phyloP scores from a whole-genome alignment of 2,113 vertebrate genomes.

The Ceratotherium simum region DNA sequence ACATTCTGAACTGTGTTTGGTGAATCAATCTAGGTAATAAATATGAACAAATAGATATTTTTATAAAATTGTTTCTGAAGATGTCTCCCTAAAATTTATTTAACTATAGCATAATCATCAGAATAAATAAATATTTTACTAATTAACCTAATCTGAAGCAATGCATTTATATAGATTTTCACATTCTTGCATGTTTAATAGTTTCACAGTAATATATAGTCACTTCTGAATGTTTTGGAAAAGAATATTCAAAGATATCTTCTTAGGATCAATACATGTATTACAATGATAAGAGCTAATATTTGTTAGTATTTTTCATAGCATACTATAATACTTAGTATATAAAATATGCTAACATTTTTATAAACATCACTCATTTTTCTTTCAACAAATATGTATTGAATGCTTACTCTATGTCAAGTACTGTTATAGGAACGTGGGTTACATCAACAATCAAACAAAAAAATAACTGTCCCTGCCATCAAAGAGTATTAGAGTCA shows the following conservation, averaged over 20 bases:
- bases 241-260: neutral
- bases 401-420: neutral
- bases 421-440: neutral
- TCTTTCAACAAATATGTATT: neutral
- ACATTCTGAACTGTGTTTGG: neutral
- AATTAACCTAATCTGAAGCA: neutral
- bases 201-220: neutral
- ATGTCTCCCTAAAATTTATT: neutral
- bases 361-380: neutral
- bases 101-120: neutral
- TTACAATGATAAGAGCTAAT: neutral
- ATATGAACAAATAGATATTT: neutral
- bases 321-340: too few species aligned
- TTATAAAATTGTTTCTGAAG: neutral
- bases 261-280: neutral
- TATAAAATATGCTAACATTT: neutral
- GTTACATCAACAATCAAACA: neutral
- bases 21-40: neutral
- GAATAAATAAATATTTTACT: neutral
- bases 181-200: neutral
- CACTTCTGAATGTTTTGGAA: neutral
- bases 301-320: neutral
- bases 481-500: neutral
- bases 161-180: neutral
- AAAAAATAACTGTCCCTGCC: neutral